Evolutionary conservation across 2,797 vertebrate species (phyloP).

Genomic region (Valencia hispanica): DNA sequence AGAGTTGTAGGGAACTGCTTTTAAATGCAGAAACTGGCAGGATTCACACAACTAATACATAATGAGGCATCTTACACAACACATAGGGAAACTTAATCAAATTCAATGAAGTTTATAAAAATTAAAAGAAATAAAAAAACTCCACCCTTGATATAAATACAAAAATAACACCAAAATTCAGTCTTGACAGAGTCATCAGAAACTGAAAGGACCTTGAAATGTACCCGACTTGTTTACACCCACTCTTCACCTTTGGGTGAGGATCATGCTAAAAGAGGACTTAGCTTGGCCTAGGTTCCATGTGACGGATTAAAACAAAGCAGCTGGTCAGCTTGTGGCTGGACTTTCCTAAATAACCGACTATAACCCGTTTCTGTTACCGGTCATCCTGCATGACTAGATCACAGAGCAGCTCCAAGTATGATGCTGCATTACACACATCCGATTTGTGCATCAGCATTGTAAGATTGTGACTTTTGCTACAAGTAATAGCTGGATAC

Average conservation of each 20-base stretch:
- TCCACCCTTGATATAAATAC: background rate
- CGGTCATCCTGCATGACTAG: background rate
- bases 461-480: background rate
- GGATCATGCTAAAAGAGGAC: background rate
- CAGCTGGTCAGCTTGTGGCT: constrained; percentile 13
- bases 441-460: background rate
- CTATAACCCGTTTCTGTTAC: background rate
- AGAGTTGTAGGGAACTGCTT: background rate
- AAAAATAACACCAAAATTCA: background rate
- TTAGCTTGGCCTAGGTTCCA: background rate
- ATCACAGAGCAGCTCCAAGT: constrained; percentile 1
- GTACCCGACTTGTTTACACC: background rate
- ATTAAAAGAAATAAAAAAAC: no score
- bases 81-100: background rate
- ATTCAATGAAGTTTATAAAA: background rate
- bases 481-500: background rate
- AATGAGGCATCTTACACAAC: rapidly evolving
- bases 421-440: background rate
- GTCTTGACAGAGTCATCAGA: constrained; percentile 5
- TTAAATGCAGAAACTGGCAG: background rate
- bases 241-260: background rate
- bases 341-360: background rate
- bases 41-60: background rate
- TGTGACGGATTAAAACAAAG: constrained; percentile 7
- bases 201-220: background rate